A percentile compares a stretch with the other conserved stretches of the same genome.
Evolutionary conservation across 2,888 invertebrate species (phyloP).

Genomic region (Allophyes oxyacanthae): DNA sequence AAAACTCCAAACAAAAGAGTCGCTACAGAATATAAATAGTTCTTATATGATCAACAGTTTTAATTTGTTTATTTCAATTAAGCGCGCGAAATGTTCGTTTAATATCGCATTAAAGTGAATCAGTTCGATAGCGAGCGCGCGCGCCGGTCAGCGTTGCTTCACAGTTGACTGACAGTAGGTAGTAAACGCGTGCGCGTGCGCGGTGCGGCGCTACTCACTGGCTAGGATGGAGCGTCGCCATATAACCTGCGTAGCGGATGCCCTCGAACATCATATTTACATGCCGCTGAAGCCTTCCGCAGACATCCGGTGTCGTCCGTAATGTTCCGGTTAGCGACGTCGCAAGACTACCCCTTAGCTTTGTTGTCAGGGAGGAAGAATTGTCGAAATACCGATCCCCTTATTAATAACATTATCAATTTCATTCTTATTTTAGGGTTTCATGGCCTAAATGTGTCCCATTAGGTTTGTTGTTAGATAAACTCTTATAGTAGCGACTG

Average conservation of each 20-base stretch:
- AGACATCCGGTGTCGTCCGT: background rate
- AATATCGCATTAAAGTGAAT: background rate
- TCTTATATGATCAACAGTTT: background rate
- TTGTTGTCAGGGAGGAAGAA: too few relatives aligned
- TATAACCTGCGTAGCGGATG: slow-evolving; percentile 15
- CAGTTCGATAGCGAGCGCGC: slow-evolving; percentile 26
- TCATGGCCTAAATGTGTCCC: too few relatives aligned
- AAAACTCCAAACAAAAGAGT: background rate
- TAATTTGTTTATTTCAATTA: background rate
- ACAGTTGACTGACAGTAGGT: slow-evolving; percentile 4
- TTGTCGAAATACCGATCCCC: too few relatives aligned
- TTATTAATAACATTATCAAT: too few relatives aligned
- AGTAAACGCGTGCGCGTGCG: slow-evolving; percentile 21
- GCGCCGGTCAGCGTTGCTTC: slow-evolving; percentile 17
- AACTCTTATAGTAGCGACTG: too few relatives aligned
- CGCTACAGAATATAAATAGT: background rate
- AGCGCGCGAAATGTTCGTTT: slow-evolving; percentile 5
- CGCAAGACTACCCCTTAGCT: too few relatives aligned
- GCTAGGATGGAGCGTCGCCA: slow-evolving; percentile 14
- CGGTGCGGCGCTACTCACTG: slow-evolving; percentile 13
- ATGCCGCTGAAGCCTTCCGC: slow-evolving; percentile 17
- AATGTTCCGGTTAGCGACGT: slow-evolving; percentile 8
- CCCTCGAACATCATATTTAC: slow-evolving; percentile 24
- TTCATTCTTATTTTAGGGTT: too few relatives aligned
- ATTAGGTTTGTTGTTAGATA: too few relatives aligned